phyloP scores from a whole-genome alignment of 1,140 invertebrate species.

The Thaumatotibia leucotreta region DNA sequence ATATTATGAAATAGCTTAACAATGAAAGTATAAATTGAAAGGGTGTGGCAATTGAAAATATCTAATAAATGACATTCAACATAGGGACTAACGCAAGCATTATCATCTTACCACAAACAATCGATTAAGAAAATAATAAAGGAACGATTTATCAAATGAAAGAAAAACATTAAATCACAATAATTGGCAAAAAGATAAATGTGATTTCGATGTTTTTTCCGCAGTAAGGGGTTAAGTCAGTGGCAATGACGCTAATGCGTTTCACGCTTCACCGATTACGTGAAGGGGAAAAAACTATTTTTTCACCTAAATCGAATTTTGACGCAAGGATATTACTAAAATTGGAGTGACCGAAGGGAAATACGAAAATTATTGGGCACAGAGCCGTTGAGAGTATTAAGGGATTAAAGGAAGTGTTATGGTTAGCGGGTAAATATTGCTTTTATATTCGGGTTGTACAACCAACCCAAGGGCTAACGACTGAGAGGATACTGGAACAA shows the following conservation, averaged over 20 bases:
- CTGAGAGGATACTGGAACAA: too few species aligned
- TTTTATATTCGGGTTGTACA: slow-evolving; percentile 3
- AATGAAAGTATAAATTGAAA: slow-evolving; percentile 25
- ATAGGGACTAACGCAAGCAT: slow-evolving; percentile 32
- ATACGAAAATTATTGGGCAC: slow-evolving; percentile 51
- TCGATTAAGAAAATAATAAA: slow-evolving; percentile 31
- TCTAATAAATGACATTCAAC: slow-evolving; percentile 23
- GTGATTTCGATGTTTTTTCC: slow-evolving; percentile 47
- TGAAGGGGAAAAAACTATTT: slow-evolving; percentile 40
- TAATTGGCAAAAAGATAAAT: slow-evolving; percentile 54
- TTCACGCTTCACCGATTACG: slow-evolving; percentile 42
- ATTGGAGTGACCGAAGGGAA: slow-evolving; percentile 60
- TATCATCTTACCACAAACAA: slow-evolving; percentile 47
- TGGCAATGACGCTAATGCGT: slow-evolving; percentile 54
- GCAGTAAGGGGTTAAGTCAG: slow-evolving; percentile 45
- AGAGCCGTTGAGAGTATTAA: slow-evolving; percentile 51
- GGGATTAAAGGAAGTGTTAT: slow-evolving; percentile 45
- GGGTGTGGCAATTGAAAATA: slow-evolving; percentile 34
- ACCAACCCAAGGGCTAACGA: background rate
- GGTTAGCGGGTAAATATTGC: slow-evolving; percentile 34
- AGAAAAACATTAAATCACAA: slow-evolving; percentile 27
- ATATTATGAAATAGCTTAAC: background rate
- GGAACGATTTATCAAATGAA: slow-evolving; percentile 54
- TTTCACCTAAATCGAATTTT: slow-evolving; percentile 69
- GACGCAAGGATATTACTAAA: slow-evolving; percentile 50